Evolutionary conservation across 1,140 invertebrate species (phyloP), one percentile per base, ranked within the genome.

Genomic region (Diuraphis noxia): DNA sequence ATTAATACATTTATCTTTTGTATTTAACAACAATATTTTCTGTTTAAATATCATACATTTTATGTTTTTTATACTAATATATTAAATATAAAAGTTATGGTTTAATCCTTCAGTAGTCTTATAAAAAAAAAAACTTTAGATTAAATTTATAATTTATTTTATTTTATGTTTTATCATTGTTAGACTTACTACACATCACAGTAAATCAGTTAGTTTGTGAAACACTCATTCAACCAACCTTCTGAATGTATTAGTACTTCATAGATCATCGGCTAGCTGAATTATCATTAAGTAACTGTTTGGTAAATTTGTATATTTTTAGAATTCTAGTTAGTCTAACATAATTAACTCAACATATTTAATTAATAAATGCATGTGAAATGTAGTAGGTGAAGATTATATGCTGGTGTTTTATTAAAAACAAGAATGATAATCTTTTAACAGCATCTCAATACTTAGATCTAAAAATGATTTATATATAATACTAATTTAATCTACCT

Each of bases 261-360:
- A 52, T 86, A 86, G 19, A 86, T 86, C 85, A 52, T 36, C 85
- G 19, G 17, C 85, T 52, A 86, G 21, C 85, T 52, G 43, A 86
- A 86, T 86, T 86, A 52, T 86, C 85, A 52, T 86, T 86, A 86
- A 86, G 85, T 86, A 86, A 86, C 46, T 86, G 34, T 86, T 86
- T 52, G 43, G 43, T 86, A 52, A 86, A 52, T 86, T 36, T 86
- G 34, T 86, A 49, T 86, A 86, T 52, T 86, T 52, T 38, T 52
- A 52, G 23, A 86, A 52, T 86, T 86, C 43, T 86, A 86, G 19
- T 52, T 86, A 49, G 21, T 86, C 34, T 86, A 52, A 86, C 43
- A 52, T 82, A 17, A 82, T 82, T 82, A 40, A 82, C 38, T 38
- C 30, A 1, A n/a, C 56, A 72, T n/a, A 72, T 72, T 72, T 72